Evolutionary conservation across 2,797 vertebrate genomes (phyloP).

Genomic region (Pristis pectinata): DNA sequence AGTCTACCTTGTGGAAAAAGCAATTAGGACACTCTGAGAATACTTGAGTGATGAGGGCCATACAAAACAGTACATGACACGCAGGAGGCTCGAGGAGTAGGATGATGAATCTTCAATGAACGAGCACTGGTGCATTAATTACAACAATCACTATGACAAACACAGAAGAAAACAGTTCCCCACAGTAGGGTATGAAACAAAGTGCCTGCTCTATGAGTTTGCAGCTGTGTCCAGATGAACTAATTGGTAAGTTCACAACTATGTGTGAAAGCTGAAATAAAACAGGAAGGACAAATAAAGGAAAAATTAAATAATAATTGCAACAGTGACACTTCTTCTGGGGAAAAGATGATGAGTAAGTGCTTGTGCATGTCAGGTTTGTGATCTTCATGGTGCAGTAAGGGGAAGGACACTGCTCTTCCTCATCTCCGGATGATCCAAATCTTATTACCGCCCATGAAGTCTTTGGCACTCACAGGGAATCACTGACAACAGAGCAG

Average conservation of each 20-base stretch:
- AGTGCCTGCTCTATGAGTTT: not conserved
- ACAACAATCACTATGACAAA: not conserved
- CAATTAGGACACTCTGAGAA: not conserved
- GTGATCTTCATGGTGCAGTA: not conserved
- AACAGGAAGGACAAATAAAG: not conserved
- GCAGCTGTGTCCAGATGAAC: no score
- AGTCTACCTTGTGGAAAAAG: not conserved
- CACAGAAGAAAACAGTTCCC: not conserved
- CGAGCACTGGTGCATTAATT: not conserved
- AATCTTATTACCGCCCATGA: not conserved
- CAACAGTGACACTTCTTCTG: not conserved
- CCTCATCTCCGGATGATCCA: no score
- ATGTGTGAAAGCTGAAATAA: not conserved
- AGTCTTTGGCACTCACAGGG: no score
- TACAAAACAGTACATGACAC: no score
- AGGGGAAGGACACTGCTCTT: no score
- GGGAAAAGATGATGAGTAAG: not conserved
- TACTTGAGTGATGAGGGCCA: not conserved
- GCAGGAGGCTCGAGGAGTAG: not conserved
- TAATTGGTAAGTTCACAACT: no score
- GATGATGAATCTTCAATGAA: not conserved
- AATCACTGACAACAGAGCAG: no score
- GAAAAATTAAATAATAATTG: not conserved
- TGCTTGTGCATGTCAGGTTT: not conserved
- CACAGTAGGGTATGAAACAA: not conserved